Evolutionary conservation across 2,797 vertebrate species (phyloP), one percentile per base, ranked within the genome.

Genomic region (Chloroceryle amazona): DNA sequence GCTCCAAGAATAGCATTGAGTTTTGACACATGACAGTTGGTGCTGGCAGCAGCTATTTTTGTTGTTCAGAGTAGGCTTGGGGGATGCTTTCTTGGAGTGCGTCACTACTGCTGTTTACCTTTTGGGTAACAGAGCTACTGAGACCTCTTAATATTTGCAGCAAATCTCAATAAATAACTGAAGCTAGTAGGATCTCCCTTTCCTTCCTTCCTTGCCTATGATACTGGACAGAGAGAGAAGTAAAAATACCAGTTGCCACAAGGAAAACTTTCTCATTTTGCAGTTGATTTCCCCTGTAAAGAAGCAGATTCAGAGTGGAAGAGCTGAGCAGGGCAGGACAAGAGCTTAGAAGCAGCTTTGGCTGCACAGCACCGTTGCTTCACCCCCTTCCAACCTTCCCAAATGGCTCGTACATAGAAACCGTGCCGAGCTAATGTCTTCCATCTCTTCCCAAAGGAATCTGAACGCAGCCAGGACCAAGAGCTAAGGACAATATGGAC

Each of bases 1-100:
- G 72, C 70, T 94, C 89, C 95, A 95, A 95, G 89, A 96, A 96
- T 96, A 95, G 82, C 29, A 10, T 12, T 80, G 93, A 90, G 78
- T 92, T 97, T 80, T 97, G 87, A 97, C 96, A 95, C 81, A 52
- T 65, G 62, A 70, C 88, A 94, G 90, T 96, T 94, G 76, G 87
- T 80, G 94, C 83, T 95, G 83, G 94, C 93, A 83, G 66, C 54
- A 96, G 81, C 92, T 97, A 96, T 94, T 95, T 94, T 66, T 76
- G 93, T 91, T 92, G 76, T 89, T 96, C 3, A 0, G 68, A 54
- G 86, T 8, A 76, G 85, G 81, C 83, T 75, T 80, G 60, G 68
- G 83, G 66, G 81, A 79, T 86, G 82, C 91, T 95, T 93, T 95
- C 74, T 89, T 78, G 44, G 70, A 96, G 67, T 70, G 87, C 33